phyloP scores from a whole-genome alignment of 2,797 vertebrate genomes.

The Lepus townsendii region DNA sequence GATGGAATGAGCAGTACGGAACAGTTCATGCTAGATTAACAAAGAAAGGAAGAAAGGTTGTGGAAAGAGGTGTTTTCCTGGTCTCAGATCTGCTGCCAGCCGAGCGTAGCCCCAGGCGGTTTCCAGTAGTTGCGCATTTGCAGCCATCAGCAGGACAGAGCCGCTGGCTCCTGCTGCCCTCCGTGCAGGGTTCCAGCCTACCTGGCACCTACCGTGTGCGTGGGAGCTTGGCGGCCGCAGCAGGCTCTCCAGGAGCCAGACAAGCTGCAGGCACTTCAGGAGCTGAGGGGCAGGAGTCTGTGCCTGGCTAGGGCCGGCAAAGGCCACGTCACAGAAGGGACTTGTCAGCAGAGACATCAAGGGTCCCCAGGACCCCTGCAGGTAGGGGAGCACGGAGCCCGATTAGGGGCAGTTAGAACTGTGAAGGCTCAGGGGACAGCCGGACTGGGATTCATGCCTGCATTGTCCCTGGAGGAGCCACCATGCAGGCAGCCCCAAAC shows the following conservation, averaged over 20 bases:
- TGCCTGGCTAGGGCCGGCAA: background rate
- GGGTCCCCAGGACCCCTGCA: background rate
- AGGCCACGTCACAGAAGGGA: background rate
- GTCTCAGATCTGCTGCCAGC: background rate
- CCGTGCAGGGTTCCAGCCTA: background rate
- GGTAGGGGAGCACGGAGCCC: background rate
- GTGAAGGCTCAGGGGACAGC: background rate
- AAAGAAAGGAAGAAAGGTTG: background rate
- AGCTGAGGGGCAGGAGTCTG: background rate
- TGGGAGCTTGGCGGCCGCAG: background rate
- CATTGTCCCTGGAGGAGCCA: background rate
- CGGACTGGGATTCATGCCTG: background rate
- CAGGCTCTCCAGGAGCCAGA: background rate
- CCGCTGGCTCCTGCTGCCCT: background rate
- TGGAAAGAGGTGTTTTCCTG: background rate
- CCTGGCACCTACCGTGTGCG: background rate
- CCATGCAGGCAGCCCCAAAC: too few species aligned
- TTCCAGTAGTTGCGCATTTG: background rate
- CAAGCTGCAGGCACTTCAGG: accelerated
- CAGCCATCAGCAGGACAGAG: background rate
- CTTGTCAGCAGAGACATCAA: background rate
- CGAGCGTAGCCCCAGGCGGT: accelerated
- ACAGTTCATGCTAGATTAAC: background rate
- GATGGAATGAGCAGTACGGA: background rate
- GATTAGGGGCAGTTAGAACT: background rate